Evolutionary conservation across 2,797 vertebrate species (phyloP), one percentile per base, ranked within the genome.

Genomic region (Emys orbicularis): DNA sequence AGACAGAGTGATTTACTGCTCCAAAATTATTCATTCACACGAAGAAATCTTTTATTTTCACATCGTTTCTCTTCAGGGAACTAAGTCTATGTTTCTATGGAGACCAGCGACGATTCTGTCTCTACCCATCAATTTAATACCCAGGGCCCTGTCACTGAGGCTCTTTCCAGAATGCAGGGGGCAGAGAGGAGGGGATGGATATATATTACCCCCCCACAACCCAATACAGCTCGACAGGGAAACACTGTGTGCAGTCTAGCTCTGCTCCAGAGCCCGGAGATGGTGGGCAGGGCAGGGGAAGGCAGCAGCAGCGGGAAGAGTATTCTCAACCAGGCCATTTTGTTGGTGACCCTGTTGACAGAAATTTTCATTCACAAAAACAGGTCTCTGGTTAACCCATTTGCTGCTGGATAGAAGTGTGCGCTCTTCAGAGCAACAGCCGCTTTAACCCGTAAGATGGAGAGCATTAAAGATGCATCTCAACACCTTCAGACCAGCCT

Each of bases 21-120:
- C 87, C 59, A 84, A 80, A 81, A 88, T 88, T 61, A 92, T 92
- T 92, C 81, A 81, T 12, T 59, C 74, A 77, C 61, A 92, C 19
- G 83, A n/a, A 91, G 41, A 83, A 47, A 27, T 53, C 8, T 31
- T 59, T 56, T 50, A 86, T 86, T 79, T 77, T 72, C 34, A 56
- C 57, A 25, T 56, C 84, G 37, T 61, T 92, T 92, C 82, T 53
- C 76, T 13, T 47, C 76, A 54, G 57, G 56, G 37, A 83, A 83
- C n/a, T 44, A 83, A 72, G 18, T 77, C 8, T 31, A 61, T 49
- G 41, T 86, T 92, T 89, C 87, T 88, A 76, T 76, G 77, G 53
- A 61, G 88, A 92, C 77, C n/a, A 68, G 57, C 56, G 4, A 57
- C 81, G 49, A 79, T 29, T 83, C 56, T 34, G 31, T 54, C 37